phyloP scores from a whole-genome alignment of 2,888 invertebrate species.

The Cheilosia vulpina region DNA sequence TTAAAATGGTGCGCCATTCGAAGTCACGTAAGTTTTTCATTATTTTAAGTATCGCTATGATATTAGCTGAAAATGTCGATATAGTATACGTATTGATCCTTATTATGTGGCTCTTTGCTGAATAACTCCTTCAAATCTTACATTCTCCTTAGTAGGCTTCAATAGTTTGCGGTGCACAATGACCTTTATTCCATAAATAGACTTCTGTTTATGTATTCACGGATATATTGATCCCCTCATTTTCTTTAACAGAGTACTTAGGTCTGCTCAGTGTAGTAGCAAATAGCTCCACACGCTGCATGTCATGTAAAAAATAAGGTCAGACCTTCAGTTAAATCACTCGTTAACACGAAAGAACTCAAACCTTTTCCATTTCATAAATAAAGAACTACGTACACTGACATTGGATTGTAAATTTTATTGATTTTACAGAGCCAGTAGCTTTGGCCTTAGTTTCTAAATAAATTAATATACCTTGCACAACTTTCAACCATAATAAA shows the following conservation, averaged over 20 bases:
- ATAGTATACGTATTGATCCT: no score
- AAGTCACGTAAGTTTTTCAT: conserved; percentile 90
- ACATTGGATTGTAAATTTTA: conserved; percentile 39
- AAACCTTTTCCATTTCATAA: neutral
- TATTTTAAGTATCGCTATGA: neutral
- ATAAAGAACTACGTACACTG: neutral
- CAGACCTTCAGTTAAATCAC: neutral
- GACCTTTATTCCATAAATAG: no score
- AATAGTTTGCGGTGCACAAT: no score
- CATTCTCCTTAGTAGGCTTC: no score
- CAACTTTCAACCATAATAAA: conserved; percentile 47
- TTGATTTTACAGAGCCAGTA: conserved; percentile 52
- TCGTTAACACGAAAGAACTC: conserved; percentile 3
- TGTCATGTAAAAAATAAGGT: neutral
- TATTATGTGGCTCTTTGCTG: no score
- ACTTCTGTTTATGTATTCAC: no score
- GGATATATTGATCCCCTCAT: no score
- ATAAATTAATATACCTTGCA: conserved; percentile 62
- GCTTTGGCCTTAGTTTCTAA: conserved; percentile 52
- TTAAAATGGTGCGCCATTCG: conserved; percentile 96
- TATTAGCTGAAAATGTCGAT: no score
- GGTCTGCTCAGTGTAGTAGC: neutral
- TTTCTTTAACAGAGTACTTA: no score
- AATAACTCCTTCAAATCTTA: no score
- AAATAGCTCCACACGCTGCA: neutral